Percentiles rank a stretch among this genome's conserved stretches.
Evolutionary conservation across 2,113 vertebrate species (phyloP).

Genomic region (Chelonoidis abingdonii): DNA sequence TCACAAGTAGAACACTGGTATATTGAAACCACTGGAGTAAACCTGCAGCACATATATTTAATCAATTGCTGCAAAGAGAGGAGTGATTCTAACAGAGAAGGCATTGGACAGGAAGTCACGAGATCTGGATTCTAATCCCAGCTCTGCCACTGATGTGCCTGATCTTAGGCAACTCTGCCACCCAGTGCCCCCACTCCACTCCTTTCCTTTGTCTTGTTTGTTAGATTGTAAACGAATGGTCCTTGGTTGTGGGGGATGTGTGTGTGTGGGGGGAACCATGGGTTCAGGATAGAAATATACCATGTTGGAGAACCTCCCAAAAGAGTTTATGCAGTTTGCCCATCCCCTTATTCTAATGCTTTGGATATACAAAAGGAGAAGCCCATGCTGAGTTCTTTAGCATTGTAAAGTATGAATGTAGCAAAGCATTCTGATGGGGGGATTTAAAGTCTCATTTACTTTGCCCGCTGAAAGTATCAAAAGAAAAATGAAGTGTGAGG

Average conservation of each 20-base stretch:
- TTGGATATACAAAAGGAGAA: rapidly evolving
- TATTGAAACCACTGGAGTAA: neutral
- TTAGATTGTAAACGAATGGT: neutral
- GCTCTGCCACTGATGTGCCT: neutral
- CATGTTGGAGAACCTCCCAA: neutral
- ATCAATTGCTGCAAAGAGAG: neutral
- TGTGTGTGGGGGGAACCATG: neutral
- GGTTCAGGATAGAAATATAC: neutral
- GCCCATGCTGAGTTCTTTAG: neutral
- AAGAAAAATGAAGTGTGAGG: neutral
- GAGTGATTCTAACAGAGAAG: neutral
- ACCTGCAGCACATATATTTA: too few species aligned
- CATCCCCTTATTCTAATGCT: neutral
- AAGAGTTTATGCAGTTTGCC: neutral
- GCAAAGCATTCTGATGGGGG: neutral
- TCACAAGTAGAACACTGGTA: neutral
- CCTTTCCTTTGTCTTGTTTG: neutral
- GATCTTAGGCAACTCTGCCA: neutral
- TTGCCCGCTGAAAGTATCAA: neutral
- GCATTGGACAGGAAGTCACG: neutral
- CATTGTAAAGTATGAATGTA: neutral
- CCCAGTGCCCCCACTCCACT: neutral
- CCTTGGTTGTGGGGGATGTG: neutral
- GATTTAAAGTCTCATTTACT: neutral
- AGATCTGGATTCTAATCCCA: rapidly evolving